phyloP scores from a whole-genome alignment of 2,888 invertebrate genomes.

The Odontocolon sp. region DNA sequence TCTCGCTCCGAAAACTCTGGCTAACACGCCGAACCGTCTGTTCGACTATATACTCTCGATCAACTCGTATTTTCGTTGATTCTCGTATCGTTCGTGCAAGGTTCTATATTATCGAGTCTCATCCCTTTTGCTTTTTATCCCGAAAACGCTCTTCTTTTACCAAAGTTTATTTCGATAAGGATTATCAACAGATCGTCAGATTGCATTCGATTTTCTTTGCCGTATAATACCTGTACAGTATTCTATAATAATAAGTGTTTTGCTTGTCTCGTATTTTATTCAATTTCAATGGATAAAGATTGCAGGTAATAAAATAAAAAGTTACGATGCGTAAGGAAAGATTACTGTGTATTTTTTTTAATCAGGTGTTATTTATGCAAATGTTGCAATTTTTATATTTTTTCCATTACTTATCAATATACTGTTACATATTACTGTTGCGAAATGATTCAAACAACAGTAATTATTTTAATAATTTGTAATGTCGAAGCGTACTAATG shows the following conservation, averaged over 20 bases:
- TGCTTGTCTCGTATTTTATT: too few relatives aligned
- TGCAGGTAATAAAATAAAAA: too few relatives aligned
- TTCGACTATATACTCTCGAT: constrained; percentile 39
- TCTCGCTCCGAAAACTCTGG: constrained; percentile 29
- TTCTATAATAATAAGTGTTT: background rate
- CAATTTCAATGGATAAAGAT: too few relatives aligned
- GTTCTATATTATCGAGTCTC: constrained; percentile 20
- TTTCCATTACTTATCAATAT: too few relatives aligned
- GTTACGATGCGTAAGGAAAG: too few relatives aligned
- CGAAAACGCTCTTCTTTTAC: background rate
- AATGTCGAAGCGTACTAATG: too few relatives aligned
- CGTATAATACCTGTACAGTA: background rate
- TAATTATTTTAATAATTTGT: too few relatives aligned
- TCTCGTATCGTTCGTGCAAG: constrained; percentile 23
- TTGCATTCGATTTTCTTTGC: background rate
- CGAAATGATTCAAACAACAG: too few relatives aligned
- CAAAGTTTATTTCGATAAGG: background rate
- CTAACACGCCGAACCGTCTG: constrained; percentile 41
- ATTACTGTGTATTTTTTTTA: too few relatives aligned
- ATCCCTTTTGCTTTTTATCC: constrained; percentile 17
- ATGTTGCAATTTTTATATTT: too few relatives aligned
- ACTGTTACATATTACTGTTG: too few relatives aligned
- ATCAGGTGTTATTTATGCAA: too few relatives aligned
- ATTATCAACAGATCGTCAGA: constrained; percentile 16
- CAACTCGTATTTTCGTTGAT: constrained; percentile 29